Percentiles rank a stretch among this genome's conserved stretches.
Evolutionary conservation across 1,140 invertebrate genomes (phyloP).

Genomic region (Drosophila sucinea): DNA sequence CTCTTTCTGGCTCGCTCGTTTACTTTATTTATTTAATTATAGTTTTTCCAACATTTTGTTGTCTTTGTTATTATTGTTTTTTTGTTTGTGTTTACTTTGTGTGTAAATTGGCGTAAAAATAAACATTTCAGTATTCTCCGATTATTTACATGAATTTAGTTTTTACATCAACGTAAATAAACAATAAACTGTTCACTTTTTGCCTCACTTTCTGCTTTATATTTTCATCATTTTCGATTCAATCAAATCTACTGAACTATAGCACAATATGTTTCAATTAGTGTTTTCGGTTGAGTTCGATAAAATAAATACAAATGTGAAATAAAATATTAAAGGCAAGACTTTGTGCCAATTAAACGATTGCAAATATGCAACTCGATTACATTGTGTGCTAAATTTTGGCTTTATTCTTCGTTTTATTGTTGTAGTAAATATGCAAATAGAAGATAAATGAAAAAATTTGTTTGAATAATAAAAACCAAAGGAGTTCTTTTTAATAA

Average conservation of each 20-base stretch:
- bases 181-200: conserved; percentile 12
- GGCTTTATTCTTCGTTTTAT: no score
- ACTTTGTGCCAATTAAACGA: not conserved
- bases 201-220: not conserved
- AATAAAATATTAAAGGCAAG: not conserved
- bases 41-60: conserved; percentile 52
- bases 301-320: not conserved
- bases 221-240: not conserved
- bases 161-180: conserved; percentile 11
- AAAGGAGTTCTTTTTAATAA: no score
- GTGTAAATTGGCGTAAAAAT: conserved; percentile 55
- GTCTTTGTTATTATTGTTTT: conserved; percentile 38
- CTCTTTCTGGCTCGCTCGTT: conserved; percentile 31
- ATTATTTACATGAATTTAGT: conserved; percentile 32
- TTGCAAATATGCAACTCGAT: not conserved
- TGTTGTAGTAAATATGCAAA: no score
- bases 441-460: no score
- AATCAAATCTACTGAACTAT: conserved; percentile 8
- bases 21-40: conserved; percentile 58
- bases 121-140: conserved; percentile 60
- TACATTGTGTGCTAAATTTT: no score
- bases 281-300: conserved; percentile 8
- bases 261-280: conserved; percentile 17
- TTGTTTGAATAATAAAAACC: no score
- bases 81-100: conserved; percentile 26